Conservation (phyloP, 2,888 invertebrate species). For the Eupithecia abbreviata region DNA sequence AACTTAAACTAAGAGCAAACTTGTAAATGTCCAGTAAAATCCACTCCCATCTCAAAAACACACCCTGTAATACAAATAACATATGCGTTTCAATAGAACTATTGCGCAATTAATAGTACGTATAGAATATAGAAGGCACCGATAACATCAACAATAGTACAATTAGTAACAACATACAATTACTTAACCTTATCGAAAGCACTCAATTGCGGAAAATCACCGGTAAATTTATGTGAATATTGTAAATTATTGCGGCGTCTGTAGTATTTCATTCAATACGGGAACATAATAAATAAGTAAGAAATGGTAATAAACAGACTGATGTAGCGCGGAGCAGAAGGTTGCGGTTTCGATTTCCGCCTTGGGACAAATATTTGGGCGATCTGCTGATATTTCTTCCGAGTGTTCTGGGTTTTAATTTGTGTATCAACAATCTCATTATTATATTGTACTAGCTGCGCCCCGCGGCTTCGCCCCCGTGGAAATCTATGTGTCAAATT, state of each 20-base stretch:
- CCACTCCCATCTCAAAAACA: too few species aligned
- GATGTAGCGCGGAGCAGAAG: too few species aligned
- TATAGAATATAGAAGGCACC: conserved; percentile 15
- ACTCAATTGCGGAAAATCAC: conserved; percentile 60
- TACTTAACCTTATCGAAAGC: conserved; percentile 57
- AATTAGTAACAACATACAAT: conserved; percentile 54
- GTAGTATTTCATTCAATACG: background rate
- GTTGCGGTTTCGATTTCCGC: background rate
- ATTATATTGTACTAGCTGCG: too few species aligned
- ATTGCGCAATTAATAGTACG: background rate
- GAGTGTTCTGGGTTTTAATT: background rate
- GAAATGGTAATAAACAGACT: background rate
- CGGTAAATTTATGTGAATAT: conserved; percentile 36
- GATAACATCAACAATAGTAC: conserved; percentile 43
- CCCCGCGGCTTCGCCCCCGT: too few species aligned
- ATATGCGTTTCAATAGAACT: background rate
- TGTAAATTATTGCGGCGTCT: conserved; percentile 1
- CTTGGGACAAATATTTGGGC: background rate
- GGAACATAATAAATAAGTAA: background rate
- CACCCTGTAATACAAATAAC: too few species aligned
- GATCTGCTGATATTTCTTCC: background rate
- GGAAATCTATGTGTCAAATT: too few species aligned
- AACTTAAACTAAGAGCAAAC: too few species aligned
- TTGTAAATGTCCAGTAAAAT: too few species aligned
- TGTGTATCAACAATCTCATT: background rate